Conservation (phyloP, 2,113 vertebrate species). For the Brachionichthys hirsutus region DNA sequence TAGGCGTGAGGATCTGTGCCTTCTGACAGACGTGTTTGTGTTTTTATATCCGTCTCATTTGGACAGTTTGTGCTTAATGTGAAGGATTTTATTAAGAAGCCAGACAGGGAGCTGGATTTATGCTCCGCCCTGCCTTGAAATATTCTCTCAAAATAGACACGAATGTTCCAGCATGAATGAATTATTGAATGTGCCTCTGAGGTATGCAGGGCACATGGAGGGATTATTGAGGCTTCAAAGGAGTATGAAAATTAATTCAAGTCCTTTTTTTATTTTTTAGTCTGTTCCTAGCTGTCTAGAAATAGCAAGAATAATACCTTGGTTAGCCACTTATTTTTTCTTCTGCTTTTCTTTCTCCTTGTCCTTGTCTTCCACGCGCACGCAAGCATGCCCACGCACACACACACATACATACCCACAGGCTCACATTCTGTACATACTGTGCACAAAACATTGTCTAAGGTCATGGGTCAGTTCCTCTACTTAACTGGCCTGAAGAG, state of each 20-base stretch:
- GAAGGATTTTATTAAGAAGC: conserved; percentile 13
- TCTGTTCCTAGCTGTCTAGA: conserved; percentile 8
- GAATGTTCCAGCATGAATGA: conserved; percentile 59
- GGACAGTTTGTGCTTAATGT: conserved; percentile 3
- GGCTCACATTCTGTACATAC: background rate
- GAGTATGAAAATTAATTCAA: conserved; percentile 23
- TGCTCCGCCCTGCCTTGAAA: conserved; percentile 19
- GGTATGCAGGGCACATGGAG: conserved; percentile 44
- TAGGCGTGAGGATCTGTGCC: conserved; percentile 1
- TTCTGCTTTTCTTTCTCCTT: background rate
- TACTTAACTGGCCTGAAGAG: conserved; percentile 21
- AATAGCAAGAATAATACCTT: conserved; percentile 4
- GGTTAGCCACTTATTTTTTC: background rate
- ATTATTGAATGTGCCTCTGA: conserved; percentile 64
- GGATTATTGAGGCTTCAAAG: conserved; percentile 22
- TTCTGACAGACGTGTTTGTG: conserved; percentile 1
- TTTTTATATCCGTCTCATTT: conserved; percentile 20
- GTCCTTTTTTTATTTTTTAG: background rate
- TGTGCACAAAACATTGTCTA: conserved; percentile 16
- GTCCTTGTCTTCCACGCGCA: background rate
- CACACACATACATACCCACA: background rate
- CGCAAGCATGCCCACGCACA: background rate
- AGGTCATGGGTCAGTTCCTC: conserved; percentile 32
- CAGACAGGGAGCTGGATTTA: conserved; percentile 19
- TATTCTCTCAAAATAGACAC: conserved; percentile 63